Evolutionary conservation across 2,797 vertebrate species (phyloP).

Genomic region (Pogoniulus pusillus): DNA sequence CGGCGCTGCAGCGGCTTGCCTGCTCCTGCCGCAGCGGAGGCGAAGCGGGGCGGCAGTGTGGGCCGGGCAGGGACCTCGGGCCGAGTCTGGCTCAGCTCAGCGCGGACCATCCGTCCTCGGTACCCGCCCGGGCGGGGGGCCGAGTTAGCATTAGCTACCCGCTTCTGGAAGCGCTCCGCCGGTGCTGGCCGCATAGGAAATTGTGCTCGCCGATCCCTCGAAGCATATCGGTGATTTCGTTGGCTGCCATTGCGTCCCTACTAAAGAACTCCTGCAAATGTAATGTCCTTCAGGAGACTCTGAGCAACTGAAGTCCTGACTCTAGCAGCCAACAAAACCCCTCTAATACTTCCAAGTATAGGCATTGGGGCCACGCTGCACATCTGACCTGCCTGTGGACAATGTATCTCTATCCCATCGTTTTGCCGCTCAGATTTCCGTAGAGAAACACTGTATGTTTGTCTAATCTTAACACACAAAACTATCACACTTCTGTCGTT

Average conservation of each 20-base stretch:
- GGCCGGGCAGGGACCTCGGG: not conserved
- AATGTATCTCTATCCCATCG: accelerated
- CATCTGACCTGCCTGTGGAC: accelerated
- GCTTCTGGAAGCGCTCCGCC: too few species aligned
- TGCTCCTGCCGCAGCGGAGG: not conserved
- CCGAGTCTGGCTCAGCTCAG: not conserved
- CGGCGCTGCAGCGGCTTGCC: not conserved
- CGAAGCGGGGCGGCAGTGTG: accelerated
- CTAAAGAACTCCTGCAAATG: not conserved
- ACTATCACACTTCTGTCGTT: not conserved
- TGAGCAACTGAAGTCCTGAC: not conserved
- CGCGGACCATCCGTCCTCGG: not conserved
- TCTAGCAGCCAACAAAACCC: accelerated
- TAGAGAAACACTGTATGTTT: not conserved
- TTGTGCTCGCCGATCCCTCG: accelerated
- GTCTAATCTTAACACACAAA: not conserved
- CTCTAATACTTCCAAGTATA: accelerated
- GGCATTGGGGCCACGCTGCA: accelerated
- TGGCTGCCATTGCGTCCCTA: accelerated
- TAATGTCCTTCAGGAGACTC: accelerated
- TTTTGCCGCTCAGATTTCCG: not conserved
- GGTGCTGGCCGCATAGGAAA: accelerated
- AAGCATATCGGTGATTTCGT: accelerated
- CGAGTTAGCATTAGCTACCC: too few species aligned
- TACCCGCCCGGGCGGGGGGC: not conserved